Percentiles rank a stretch among this genome's conserved stretches.
Conservation (phyloP, 2,113 vertebrate species). For the Amphiprion ocellaris region DNA sequence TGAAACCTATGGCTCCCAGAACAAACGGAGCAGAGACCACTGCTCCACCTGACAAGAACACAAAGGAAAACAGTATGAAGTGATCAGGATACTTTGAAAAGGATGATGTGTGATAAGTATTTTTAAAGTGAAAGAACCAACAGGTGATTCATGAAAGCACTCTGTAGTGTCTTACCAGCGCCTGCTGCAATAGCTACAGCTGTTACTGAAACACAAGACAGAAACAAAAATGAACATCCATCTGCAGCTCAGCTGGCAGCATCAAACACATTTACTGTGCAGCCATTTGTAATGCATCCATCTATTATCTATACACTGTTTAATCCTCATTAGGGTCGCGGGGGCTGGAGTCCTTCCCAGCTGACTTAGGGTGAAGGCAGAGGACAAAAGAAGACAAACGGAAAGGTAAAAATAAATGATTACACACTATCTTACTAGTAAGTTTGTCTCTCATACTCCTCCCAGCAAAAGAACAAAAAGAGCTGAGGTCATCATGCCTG, state of each 20-base stretch:
- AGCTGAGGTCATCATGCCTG: too few relatives aligned
- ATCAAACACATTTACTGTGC: neutral
- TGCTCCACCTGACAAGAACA: constrained; percentile 5
- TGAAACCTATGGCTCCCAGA: constrained; percentile 60
- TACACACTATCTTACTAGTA: too few relatives aligned
- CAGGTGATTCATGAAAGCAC: neutral
- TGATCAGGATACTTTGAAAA: neutral
- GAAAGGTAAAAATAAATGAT: too few relatives aligned
- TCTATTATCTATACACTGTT: too few relatives aligned
- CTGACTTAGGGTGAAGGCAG: too few relatives aligned
- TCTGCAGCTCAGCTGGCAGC: neutral
- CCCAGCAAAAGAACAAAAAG: too few relatives aligned
- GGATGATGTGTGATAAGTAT: accelerated
- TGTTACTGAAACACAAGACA: constrained; percentile 22
- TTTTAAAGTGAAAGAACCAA: neutral
- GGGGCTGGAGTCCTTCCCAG: too few relatives aligned
- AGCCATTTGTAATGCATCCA: too few relatives aligned
- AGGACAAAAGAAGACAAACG: too few relatives aligned
- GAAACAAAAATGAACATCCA: neutral
- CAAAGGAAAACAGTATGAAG: accelerated
- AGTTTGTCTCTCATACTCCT: too few relatives aligned
- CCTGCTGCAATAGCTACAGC: accelerated
- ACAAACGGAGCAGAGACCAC: neutral
- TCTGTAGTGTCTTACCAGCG: constrained; percentile 24
- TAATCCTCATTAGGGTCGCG: too few relatives aligned